A percentile compares a stretch with the other conserved stretches of the same genome.
Conservation (phyloP, 2,888 invertebrate genomes). For the Tetranychus truncatus region DNA sequence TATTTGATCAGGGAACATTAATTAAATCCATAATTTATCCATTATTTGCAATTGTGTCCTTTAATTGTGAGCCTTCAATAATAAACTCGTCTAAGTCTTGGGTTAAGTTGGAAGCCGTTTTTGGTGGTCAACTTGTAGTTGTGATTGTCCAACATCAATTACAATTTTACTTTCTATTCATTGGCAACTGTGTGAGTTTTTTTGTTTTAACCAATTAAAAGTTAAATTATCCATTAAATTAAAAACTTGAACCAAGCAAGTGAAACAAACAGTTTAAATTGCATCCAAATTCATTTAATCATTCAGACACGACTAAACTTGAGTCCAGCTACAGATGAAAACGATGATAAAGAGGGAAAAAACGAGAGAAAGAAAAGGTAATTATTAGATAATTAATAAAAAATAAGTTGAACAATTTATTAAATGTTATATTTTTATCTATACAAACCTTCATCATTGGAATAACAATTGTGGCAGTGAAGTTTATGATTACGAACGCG, state of each 20-base stretch:
- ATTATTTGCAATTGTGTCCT: background rate
- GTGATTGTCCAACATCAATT: no score
- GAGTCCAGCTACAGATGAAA: background rate
- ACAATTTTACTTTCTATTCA: no score
- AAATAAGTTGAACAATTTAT: background rate
- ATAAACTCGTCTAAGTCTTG: background rate
- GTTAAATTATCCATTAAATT: no score
- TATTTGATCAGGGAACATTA: background rate
- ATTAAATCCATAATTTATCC: background rate
- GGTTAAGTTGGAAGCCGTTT: no score
- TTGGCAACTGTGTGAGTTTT: no score
- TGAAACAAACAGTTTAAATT: no score
- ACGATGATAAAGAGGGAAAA: background rate
- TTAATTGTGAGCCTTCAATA: background rate
- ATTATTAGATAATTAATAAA: background rate
- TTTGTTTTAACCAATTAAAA: no score
- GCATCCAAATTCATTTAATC: no score
- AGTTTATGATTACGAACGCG: constrained; percentile 73
- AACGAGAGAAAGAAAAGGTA: background rate
- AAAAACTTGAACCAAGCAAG: no score
- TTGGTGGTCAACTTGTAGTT: no score
- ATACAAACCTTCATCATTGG: constrained; percentile 65
- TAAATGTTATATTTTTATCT: background rate
- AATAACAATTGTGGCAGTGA: constrained; percentile 94
- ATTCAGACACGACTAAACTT: background rate